Evolutionary conservation across 2,888 invertebrate species (phyloP), one percentile per base, ranked within the genome.

Genomic region (Euproctis similis): DNA sequence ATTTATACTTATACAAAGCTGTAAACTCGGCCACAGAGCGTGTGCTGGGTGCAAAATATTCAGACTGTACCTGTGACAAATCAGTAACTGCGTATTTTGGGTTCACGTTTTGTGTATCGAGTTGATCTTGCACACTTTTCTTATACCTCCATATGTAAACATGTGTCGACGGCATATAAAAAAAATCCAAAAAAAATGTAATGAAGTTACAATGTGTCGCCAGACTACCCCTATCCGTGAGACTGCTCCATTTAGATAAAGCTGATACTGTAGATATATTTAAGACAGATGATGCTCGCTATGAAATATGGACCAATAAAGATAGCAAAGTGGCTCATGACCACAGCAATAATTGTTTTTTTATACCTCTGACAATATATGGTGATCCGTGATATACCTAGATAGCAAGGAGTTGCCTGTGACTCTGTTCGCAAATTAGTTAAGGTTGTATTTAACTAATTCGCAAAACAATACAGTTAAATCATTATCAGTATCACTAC

Each of bases 91-190:
- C 73, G 61, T 82, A 77, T 74, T 82, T 77, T 75, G 74, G 63
- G 71, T 73, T 70, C 75, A 75, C 73, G 76, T 72, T 84, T 70
- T 74, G 72, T 69, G 71, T 60, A 42, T 56, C 53, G 54, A 74
- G 76, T 81, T 78, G 68, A 68, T 70, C 68, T 72, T 82, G 85
- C 85, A 84, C 85, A 85, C 75, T 66, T 78, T 82, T 73, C 59
- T 74, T 68, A 73, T 67, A 62, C 57, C 69, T 67, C 46, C 36
- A 53, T 51, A 58, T 63, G 59, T 63, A 60, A 67, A 62, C 46
- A 53, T 56, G 40, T 66, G 72, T 61, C 66, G 59, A 60, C 70
- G 76, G 42, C 69, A 71, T 67, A 50, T 38, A 51, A 59, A 69
- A 75, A 73, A 65, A 21, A 28, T 19, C 33, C 65, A 69, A 54